phyloP scores from a whole-genome alignment of 1,140 invertebrate species.

The Bombyx mori region ASM3026992v2 NC_085128.1:11956001-11956500 shows the following conservation, averaged over 20 bases:
- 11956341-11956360: no score
- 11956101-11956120: slow-evolving; percentile 23
- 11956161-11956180: slow-evolving; percentile 64
- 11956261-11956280: no score
- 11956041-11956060: no score
- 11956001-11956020: no score
- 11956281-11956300: no score
- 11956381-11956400: not conserved
- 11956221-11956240: slow-evolving; percentile 55
- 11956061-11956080: slow-evolving; percentile 1
- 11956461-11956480: not conserved
- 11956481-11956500: slow-evolving; percentile 3
- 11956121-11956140: slow-evolving; percentile 50
- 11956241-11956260: slow-evolving; percentile 32
- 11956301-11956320: no score
- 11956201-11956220: slow-evolving; percentile 58
- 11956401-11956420: not conserved
- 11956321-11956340: no score
- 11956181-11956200: slow-evolving; percentile 51
- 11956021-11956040: no score
- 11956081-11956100: slow-evolving; percentile 10
- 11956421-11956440: not conserved
- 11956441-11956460: no score
- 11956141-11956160: slow-evolving; percentile 56
- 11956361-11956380: not conserved